Conservation (phyloP, 2,797 vertebrate species). For the Spinibarbus caldwelli region DNA sequence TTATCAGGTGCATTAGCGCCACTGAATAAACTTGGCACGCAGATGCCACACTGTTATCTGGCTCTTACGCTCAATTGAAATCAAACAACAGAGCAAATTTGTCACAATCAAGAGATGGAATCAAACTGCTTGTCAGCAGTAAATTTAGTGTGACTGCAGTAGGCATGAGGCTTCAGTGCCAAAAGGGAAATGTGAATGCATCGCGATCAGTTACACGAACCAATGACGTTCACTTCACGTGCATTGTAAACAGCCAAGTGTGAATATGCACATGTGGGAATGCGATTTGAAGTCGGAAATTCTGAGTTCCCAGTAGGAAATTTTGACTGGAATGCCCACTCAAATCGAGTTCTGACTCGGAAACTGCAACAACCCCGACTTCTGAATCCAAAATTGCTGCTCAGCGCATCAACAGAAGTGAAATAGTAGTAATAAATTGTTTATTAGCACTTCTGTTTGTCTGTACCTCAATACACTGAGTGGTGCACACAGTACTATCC, state of each 20-base stretch:
- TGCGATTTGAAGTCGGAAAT: not conserved
- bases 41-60: not conserved
- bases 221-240: not conserved
- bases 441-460: too few relatives aligned
- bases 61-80: slow-evolving; percentile 35
- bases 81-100: slow-evolving; percentile 41
- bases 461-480: too few relatives aligned
- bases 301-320: too few relatives aligned
- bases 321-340: too few relatives aligned
- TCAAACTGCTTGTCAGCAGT: not conserved
- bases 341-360: too few relatives aligned
- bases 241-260: not conserved
- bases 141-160: slow-evolving; percentile 2
- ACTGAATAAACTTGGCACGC: slow-evolving; percentile 33
- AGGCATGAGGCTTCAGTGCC: slow-evolving; percentile 5
- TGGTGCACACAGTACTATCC: too few relatives aligned
- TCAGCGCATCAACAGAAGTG: too few relatives aligned
- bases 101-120: slow-evolving; percentile 31
- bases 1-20: slow-evolving; percentile 35
- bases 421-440: too few relatives aligned
- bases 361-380: too few relatives aligned
- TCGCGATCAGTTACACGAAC: not conserved
- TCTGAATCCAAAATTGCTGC: too few relatives aligned
- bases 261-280: not conserved
- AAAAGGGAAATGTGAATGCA: not conserved